Base-by-base conservation (phyloP, 1,140 invertebrate species). In the Nasonia longicornis region DNA sequence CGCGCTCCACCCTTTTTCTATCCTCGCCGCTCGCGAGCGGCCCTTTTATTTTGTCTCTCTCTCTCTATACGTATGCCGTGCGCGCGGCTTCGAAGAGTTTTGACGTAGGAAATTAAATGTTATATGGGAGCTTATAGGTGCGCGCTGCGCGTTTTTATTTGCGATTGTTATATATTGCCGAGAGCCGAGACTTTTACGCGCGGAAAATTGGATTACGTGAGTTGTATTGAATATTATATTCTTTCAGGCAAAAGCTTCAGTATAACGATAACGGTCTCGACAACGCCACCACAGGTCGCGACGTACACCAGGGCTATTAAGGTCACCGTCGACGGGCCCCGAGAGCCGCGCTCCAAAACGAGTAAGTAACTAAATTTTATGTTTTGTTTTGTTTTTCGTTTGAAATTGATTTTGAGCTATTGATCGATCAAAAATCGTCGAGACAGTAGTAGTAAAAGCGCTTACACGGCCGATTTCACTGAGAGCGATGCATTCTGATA, bases 251-350 rank as follows among this genome's bases (percentile, higher is more conserved):
- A 99, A 91, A 98, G 97, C 89, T 99, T 99, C 91, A 97, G 96
- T 63, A 92, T 99, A 84, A 98, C 97, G 74, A 99, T 99, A 85
- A 98, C 97, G 11, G 94, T 99, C 81, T 95, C 95, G 82, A 97
- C 96, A 42, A 94, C 93, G 83, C 98, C 98, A 77, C 96, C 97
- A 58, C 97, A 99, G 93, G 95, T 99, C 75, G 94, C 97, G 31
- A 98, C 97, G 26, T 98, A 99, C 91, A 95, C 93, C 85, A 98
- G 98, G 92, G 98, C 98, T 69, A 99, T 99, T 90, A 99, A 99
- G 93, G 98, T 99, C 64, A 99, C 98, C 45, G 98, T 99, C 38
- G 98, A 99, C 90, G 98, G 98, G 85, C 98, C 98, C 1, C 90
- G 98, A 86, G 98, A 99, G 89, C 98, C 98, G 1, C 92, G 98